A percentile compares a stretch with the other conserved stretches of the same genome.
These are phyloP conservation scores for Pan paniscus DNA, from an alignment of 2,113 vertebrate species.

Conservation along the genomic window DNA sequence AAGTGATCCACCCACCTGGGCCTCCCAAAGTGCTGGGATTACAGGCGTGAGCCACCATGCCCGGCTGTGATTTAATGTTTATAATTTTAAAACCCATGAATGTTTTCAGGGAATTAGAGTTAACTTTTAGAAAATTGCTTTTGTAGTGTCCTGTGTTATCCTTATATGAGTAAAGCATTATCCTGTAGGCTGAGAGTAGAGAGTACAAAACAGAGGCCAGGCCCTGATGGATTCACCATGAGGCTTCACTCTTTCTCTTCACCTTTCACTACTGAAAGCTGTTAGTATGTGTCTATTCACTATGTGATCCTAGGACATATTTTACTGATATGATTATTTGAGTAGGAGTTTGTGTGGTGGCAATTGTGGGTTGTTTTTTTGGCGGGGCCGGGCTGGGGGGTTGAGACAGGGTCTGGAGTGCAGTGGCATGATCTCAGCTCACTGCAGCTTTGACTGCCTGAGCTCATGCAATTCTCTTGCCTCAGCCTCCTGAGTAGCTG, in stretches of 20 bases:
- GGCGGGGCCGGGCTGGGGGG: too few species aligned
- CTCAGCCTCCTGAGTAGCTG: too few species aligned
- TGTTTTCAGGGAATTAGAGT: neutral
- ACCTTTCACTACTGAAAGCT: too few species aligned
- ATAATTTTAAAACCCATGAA: neutral
- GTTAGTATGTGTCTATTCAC: neutral
- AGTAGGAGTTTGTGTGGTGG: neutral
- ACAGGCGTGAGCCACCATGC: neutral
- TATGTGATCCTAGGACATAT: neutral
- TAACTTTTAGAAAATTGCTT: neutral
- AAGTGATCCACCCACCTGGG: neutral
- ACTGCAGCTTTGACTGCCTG: too few species aligned
- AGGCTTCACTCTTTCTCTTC: neutral
- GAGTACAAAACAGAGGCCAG: neutral
- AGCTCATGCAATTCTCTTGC: too few species aligned
- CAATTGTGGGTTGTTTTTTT: too few species aligned
- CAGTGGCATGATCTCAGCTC: too few species aligned
- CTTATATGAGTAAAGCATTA: neutral
- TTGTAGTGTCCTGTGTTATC: neutral
- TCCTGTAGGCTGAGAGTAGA: neutral
- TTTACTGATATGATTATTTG: neutral
- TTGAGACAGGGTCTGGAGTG: too few species aligned
- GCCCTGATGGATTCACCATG: accelerated
- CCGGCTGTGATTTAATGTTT: neutral
- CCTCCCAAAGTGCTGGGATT: neutral